Percentiles rank a stretch among this genome's conserved stretches.
Evolutionary conservation across 2,113 vertebrate genomes (phyloP).

Genomic region (Saimiri boliviensis): DNA sequence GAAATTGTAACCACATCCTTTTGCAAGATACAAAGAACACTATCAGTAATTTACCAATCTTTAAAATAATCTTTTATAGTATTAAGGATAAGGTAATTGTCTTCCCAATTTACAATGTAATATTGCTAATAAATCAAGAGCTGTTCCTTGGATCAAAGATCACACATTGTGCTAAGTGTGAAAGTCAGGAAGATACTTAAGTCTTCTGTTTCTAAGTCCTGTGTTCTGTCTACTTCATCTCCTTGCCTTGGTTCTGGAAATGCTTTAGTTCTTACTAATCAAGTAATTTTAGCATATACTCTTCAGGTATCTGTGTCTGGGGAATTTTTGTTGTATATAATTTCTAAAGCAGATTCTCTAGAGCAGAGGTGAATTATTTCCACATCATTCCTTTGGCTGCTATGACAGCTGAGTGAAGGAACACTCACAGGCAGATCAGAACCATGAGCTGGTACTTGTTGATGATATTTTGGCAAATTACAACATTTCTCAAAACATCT

Average conservation of each 20-base stretch:
- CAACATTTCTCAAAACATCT: neutral
- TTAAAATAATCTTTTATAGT: neutral
- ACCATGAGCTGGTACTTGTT: neutral
- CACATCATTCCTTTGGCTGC: neutral
- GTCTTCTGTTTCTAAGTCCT: neutral
- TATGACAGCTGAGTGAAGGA: neutral
- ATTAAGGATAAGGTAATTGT: neutral
- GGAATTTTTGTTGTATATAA: neutral
- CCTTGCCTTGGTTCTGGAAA: neutral
- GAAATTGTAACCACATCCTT: neutral
- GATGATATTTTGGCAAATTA: neutral
- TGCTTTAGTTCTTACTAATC: neutral
- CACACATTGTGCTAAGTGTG: neutral
- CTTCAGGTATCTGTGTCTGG: neutral
- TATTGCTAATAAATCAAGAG: neutral
- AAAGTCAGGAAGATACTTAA: neutral
- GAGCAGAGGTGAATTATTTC: neutral
- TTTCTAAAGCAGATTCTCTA: neutral
- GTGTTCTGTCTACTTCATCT: neutral
- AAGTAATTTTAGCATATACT: neutral
- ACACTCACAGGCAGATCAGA: neutral
- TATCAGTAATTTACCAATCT: neutral
- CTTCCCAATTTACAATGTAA: neutral
- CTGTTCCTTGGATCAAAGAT: neutral
- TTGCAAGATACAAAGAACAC: neutral